Conservation (phyloP, 1,140 invertebrate species). For the Drosophila bocqueti region DNA sequence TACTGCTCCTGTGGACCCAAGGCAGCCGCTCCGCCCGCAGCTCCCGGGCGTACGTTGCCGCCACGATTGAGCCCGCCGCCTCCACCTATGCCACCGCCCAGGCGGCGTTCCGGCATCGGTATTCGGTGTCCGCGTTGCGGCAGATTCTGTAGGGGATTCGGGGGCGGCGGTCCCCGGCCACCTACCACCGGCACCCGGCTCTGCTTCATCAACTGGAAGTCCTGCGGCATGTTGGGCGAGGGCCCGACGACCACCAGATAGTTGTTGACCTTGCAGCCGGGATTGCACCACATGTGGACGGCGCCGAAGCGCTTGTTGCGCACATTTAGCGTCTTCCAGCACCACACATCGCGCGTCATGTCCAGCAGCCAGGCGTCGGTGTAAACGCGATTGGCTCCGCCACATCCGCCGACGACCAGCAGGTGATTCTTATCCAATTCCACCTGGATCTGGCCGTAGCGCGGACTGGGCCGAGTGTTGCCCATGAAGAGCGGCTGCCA, state of each 20-base stretch:
- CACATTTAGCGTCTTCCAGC: slow-evolving; percentile 92
- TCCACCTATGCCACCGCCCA: slow-evolving; percentile 32
- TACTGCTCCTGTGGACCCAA: slow-evolving; percentile 69
- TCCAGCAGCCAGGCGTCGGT: slow-evolving; percentile 89
- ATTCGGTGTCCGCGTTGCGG: slow-evolving; percentile 42
- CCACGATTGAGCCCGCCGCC: slow-evolving; percentile 24
- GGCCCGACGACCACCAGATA: slow-evolving; percentile 80
- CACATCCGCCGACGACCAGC: slow-evolving; percentile 90
- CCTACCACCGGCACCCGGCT: slow-evolving; percentile 70
- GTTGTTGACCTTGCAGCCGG: slow-evolving; percentile 91
- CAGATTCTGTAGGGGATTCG: slow-evolving; percentile 51
- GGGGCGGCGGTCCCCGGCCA: slow-evolving; percentile 51
- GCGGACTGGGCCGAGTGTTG: slow-evolving; percentile 90
- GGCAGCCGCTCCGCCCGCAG: slow-evolving; percentile 5
- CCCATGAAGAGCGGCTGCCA: slow-evolving; percentile 89
- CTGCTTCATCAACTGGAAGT: slow-evolving; percentile 84
- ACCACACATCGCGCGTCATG: slow-evolving; percentile 89
- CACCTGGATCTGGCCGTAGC: slow-evolving; percentile 96
- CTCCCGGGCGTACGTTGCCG: slow-evolving; percentile 47
- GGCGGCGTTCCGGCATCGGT: slow-evolving; percentile 46
- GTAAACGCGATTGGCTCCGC: slow-evolving; percentile 87
- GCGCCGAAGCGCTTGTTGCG: slow-evolving; percentile 91
- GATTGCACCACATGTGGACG: slow-evolving; percentile 96
- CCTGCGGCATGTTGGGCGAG: slow-evolving; percentile 76
- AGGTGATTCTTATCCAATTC: slow-evolving; percentile 89